phyloP scores from a whole-genome alignment of 2,797 vertebrate species.

The Brotula barbata region DNA sequence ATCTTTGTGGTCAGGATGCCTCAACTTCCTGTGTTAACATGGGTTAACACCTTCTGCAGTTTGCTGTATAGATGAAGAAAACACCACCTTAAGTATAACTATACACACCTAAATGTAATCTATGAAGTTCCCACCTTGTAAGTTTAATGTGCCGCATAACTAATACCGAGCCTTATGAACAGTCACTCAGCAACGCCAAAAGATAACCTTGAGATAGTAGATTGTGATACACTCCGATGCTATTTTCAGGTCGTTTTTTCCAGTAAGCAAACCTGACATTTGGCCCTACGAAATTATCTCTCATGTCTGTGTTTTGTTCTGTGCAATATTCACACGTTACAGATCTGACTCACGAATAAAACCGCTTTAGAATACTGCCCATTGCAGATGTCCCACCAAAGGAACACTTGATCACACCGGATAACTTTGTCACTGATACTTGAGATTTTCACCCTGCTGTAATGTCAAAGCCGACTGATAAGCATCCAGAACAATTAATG shows the following conservation, averaged over 20 bases:
- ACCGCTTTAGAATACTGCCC: slow-evolving; percentile 6
- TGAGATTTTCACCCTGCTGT: slow-evolving; percentile 6
- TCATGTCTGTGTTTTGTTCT: neutral
- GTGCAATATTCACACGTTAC: no score
- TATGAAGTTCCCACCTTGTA: no score
- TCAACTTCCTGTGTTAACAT: slow-evolving; percentile 54
- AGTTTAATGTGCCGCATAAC: neutral
- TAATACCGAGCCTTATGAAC: neutral
- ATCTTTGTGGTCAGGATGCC: slow-evolving; percentile 30
- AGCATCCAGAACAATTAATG: no score
- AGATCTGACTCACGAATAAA: no score
- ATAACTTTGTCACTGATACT: slow-evolving; percentile 28
- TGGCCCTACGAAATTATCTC: neutral
- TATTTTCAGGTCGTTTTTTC: neutral
- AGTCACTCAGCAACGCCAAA: slow-evolving; percentile 1
- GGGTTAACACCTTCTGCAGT: slow-evolving; percentile 49
- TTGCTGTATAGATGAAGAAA: neutral
- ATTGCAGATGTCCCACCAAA: slow-evolving; percentile 36
- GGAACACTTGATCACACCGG: slow-evolving; percentile 10
- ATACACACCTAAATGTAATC: no score
- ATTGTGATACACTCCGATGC: neutral
- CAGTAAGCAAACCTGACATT: slow-evolving; percentile 3
- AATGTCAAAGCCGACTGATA: slow-evolving; percentile 18
- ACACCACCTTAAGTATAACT: slow-evolving; percentile 32
- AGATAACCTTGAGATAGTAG: neutral